Conservation (phyloP, 2,888 invertebrate species). For the Dasypogon diadema region DNA sequence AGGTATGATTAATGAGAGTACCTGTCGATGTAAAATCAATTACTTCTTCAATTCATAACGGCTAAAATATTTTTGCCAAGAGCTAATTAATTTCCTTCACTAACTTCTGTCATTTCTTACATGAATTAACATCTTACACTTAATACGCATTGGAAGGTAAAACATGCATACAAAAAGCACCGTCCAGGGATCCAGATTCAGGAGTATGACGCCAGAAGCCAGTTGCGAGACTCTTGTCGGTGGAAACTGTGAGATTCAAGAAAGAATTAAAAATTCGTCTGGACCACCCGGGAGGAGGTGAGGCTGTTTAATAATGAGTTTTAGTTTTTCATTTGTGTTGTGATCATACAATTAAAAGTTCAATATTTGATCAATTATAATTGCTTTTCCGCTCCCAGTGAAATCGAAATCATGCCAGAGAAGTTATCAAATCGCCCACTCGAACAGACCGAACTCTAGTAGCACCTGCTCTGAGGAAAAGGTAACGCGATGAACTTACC, state of each 20-base stretch:
- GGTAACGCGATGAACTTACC: background rate
- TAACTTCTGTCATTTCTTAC: too few species aligned
- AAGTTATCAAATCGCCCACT: too few species aligned
- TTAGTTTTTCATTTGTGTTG: slow-evolving; percentile 28
- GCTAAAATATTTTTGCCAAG: too few species aligned
- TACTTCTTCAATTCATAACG: too few species aligned
- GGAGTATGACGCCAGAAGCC: slow-evolving; percentile 13
- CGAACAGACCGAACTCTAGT: background rate
- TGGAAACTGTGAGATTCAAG: slow-evolving; percentile 14
- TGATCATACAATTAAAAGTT: slow-evolving; percentile 20
- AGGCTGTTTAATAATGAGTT: slow-evolving; percentile 46
- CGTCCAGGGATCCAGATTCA: too few species aligned
- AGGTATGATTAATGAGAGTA: too few species aligned
- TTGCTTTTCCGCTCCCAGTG: background rate
- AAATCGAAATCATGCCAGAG: slow-evolving; percentile 6
- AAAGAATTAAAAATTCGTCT: slow-evolving; percentile 53
- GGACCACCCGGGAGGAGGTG: slow-evolving; percentile 52
- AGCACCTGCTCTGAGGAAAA: slow-evolving; percentile 12
- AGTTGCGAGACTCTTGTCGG: background rate
- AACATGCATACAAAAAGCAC: too few species aligned
- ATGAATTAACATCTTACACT: too few species aligned
- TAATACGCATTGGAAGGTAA: too few species aligned
- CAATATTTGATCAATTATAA: slow-evolving; percentile 37
- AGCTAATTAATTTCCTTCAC: too few species aligned
- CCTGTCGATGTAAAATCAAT: too few species aligned